phyloP scores from a whole-genome alignment of 1,140 invertebrate genomes.

The Trichonephila clavata region DNA sequence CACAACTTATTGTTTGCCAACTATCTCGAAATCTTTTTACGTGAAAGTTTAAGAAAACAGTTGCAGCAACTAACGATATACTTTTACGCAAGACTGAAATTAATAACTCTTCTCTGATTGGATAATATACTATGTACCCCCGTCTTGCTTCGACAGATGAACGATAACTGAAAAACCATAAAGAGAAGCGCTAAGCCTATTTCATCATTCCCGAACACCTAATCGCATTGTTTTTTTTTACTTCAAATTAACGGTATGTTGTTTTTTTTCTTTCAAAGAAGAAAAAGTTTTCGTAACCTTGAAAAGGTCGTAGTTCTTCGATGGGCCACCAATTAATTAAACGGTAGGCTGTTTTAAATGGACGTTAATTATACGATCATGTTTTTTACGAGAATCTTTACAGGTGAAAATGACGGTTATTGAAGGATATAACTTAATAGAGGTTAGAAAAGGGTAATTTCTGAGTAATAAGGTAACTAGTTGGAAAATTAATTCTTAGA shows the following conservation, averaged over 20 bases:
- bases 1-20: background rate
- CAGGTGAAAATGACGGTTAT: background rate
- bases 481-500: background rate
- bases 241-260: conserved; percentile 22
- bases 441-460: background rate
- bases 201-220: no score
- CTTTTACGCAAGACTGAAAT: conserved; percentile 26
- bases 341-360: background rate
- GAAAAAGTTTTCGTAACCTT: conserved; percentile 10
- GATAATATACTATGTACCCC: background rate
- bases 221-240: background rate
- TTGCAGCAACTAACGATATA: background rate
- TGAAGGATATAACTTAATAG: background rate
- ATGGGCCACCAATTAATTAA: conserved; percentile 57
- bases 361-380: conserved; percentile 56
- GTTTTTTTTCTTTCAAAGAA: background rate
- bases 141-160: background rate
- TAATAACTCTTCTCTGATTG: background rate
- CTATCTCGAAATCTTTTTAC: background rate
- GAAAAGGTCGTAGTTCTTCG: conserved; percentile 26
- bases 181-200: no score
- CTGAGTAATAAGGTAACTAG: background rate
- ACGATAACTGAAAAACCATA: conserved; percentile 9
- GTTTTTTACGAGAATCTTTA: background rate
- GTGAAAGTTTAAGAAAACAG: conserved; percentile 18